Conservation (phyloP, 2,888 invertebrate species). For the Drosophila kanekoi region DNA sequence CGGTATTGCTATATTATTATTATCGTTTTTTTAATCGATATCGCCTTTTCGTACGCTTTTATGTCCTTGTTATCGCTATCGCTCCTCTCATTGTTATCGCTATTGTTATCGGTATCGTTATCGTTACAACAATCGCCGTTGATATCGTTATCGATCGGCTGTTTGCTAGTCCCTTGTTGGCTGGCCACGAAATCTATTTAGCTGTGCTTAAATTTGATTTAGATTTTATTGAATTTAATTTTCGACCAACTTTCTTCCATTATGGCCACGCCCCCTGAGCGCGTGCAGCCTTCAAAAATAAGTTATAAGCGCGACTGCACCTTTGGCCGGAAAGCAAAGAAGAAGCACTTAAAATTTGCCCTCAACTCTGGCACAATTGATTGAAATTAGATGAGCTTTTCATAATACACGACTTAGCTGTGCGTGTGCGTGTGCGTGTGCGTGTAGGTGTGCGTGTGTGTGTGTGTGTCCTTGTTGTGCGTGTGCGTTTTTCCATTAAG, state of each 20-base stretch:
- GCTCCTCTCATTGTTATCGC: background rate
- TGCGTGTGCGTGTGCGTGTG: conserved; percentile 6
- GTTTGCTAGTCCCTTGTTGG: background rate
- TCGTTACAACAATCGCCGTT: background rate
- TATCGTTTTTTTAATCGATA: too few relatives aligned
- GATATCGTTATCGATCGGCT: background rate
- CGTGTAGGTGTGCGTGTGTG: conserved; percentile 34
- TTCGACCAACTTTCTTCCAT: conserved; percentile 7
- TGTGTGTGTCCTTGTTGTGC: conserved; percentile 13
- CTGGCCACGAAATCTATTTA: background rate
- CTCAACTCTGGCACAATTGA: conserved; percentile 73
- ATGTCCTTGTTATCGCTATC: too few relatives aligned
- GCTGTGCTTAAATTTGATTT: conserved; percentile 49
- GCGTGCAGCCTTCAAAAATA: background rate
- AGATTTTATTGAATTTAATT: conserved; percentile 50
- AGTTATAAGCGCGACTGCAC: conserved; percentile 6
- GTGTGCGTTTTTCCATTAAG: conserved; percentile 57
- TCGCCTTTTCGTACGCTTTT: too few relatives aligned
- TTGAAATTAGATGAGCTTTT: conserved; percentile 82
- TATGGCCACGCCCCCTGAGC: background rate
- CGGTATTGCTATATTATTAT: too few relatives aligned
- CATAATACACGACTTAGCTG: conserved; percentile 71
- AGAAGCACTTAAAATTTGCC: conserved; percentile 61
- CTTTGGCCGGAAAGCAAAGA: conserved; percentile 28
- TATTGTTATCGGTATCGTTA: background rate